Base-by-base conservation (phyloP, 2,797 vertebrate species). In the Channallabes apus region DNA sequence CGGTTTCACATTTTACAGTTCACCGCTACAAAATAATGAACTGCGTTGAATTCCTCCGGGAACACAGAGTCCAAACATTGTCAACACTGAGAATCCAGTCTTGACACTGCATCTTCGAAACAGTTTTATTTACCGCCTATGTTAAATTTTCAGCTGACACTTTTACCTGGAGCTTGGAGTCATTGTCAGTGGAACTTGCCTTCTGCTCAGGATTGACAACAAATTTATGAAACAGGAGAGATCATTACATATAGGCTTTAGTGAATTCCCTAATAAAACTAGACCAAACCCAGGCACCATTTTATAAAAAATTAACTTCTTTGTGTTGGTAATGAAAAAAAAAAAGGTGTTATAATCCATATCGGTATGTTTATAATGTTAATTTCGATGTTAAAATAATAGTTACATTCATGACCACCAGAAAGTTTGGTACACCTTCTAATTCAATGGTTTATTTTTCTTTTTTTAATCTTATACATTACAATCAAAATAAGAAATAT, bases 31-130 rank as follows among this genome's bases (percentile, higher is more conserved):
- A 20, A 85, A 75, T 8, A 80, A 54, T 54, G 51, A 54, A 56
- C 61, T 41, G 27, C 61, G 67, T 22, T 81, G 72, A 75, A 75
- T 85, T 76, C 67, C 61, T 54, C 24, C 18, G 38, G 78, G 38
- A 67, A 6, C 22, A 6, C 0, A 67, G 62, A 32, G 41, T 67
- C 38, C 5, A 65, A 80, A 8, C 78, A 51, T 38, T 9, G 51
- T 54, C 56, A 77, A 22, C 35, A 12, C 35, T 4, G 24, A 79
- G 59, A 62, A 6, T 59, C 27, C 56, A 35, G 56, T 62, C 41
- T 51, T 67, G 41, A 54, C 8, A 32, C 27, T 12, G 24, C 41
- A 64, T 79, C 65, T 51, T 51, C 7, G 7, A 59, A 72, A 77
- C 80, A 62, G 27, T 6, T 56, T 75, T 56, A 4, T 76, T 76